Base-by-base conservation (phyloP, 2,888 invertebrate species). In the Pherbina coryleti region DNA sequence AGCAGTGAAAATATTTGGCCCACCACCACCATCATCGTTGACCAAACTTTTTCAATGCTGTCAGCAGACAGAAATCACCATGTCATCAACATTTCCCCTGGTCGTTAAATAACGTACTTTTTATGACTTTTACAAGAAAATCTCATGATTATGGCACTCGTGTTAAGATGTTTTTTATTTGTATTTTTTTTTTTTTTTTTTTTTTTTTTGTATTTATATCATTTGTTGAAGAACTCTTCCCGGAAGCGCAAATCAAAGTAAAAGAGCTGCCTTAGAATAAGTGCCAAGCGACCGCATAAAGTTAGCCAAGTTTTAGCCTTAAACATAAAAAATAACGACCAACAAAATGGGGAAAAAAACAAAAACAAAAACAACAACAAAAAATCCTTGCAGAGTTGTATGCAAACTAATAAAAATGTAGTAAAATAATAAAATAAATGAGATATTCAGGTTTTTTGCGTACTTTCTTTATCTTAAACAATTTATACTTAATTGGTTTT, bases 71-170 rank as follows among this genome's bases (percentile, higher is more conserved):
- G 22, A 17, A 62, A 28, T 31, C 62, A 62, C 9, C 62, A 31
- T 28, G 28, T 5, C 62, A 62, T 62, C 62, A 62, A 62, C 22
- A 25, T 62, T 62, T 62, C 62, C 28, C 31, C 28, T 8, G 5
- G 62, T 62, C 62, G 31, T 62, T 25, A 62, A 62, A 62, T 25
- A 28, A 25, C n/a, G 28, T 62, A 28, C 14, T 62, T 62, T 62
- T 62, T 62, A 62, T 25, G 62, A 62, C 25, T 62, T 62, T 62
- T 28, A 62, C 62, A 62, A 28, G 62, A 31, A 62, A 62, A 62
- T 62, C 62, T 62, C 11, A 14, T 62, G 62, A 62, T 62, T 62
- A 62, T 62, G 62, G 9, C 62, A 28, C 22, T 25, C 17, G 28
- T 25, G 62, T 62, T 22, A 9, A 62, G 62, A 31, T 62, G 2